Conservation (phyloP, 2,797 vertebrate genomes). For the Cryptoprocta ferox region DNA sequence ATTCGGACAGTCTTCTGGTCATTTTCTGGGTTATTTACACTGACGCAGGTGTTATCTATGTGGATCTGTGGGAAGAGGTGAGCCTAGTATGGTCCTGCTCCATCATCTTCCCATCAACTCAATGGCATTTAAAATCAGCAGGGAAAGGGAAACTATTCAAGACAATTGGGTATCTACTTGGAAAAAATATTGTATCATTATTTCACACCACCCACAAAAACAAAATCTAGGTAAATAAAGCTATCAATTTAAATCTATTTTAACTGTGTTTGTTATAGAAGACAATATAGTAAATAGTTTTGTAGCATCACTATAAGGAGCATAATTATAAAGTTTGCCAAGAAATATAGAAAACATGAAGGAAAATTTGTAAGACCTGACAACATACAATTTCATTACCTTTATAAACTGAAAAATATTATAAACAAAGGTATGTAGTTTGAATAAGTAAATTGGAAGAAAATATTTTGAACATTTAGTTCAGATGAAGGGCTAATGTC, state of each 20-base stretch:
- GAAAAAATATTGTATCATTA: constrained; percentile 17
- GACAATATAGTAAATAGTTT: not conserved
- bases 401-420: not conserved
- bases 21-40: not conserved
- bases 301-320: not conserved
- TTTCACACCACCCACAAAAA: not conserved
- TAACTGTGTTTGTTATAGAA: not conserved
- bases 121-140: not conserved
- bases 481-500: not conserved
- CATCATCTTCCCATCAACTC: not conserved
- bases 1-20: not conserved
- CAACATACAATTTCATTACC: not conserved
- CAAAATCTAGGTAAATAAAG: not conserved
- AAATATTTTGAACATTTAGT: not conserved
- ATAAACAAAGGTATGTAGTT: not conserved
- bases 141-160: not conserved
- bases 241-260: not conserved
- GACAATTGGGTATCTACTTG: not conserved
- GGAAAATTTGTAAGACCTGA: not conserved
- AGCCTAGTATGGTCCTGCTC: not conserved
- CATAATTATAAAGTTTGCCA: not conserved
- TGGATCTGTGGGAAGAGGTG: not conserved
- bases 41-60: not conserved
- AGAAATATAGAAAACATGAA: not conserved
- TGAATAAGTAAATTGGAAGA: not conserved